Conservation (phyloP, 2,888 invertebrate genomes). For the Holacanthella duospinosa region DNA sequence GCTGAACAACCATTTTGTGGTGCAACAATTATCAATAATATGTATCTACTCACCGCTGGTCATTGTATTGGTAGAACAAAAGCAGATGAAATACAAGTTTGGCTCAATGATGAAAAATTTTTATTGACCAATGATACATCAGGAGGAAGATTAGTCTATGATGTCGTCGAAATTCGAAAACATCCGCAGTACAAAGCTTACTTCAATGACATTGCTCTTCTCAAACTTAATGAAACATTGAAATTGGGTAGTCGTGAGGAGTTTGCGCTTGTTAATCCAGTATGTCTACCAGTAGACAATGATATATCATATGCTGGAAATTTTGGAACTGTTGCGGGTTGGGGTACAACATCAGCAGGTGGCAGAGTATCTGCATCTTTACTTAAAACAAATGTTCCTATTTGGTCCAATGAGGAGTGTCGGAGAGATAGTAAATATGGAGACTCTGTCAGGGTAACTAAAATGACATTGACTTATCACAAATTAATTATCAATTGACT, state of each 20-base stretch:
- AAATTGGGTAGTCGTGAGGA: background rate
- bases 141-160: background rate
- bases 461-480: background rate
- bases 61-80: background rate
- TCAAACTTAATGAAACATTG: slow-evolving; percentile 7
- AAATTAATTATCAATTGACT: background rate
- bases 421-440: slow-evolving; percentile 65
- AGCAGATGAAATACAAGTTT: slow-evolving; percentile 8
- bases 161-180: slow-evolving; percentile 3
- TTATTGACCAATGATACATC: slow-evolving; percentile 1
- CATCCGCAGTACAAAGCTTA: slow-evolving; percentile 7
- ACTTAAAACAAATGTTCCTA: slow-evolving; percentile 69
- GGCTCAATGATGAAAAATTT: slow-evolving; percentile 8
- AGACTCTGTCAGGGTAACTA: slow-evolving; percentile 73
- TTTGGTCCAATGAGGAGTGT: slow-evolving; percentile 57
- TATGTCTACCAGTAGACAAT: slow-evolving; percentile 4
- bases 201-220: slow-evolving; percentile 11
- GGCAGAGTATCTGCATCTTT: slow-evolving; percentile 71
- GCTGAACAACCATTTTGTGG: slow-evolving; percentile 67
- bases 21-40: slow-evolving; percentile 60
- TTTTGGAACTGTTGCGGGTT: slow-evolving; percentile 65
- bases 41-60: slow-evolving; percentile 62
- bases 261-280: slow-evolving; percentile 5
- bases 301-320: slow-evolving; percentile 56
- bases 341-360: slow-evolving; percentile 75